These are phyloP conservation scores for Smutsia temminckii DNA, from an alignment of 2,797 vertebrate species.

Conservation along the genomic window DNA sequence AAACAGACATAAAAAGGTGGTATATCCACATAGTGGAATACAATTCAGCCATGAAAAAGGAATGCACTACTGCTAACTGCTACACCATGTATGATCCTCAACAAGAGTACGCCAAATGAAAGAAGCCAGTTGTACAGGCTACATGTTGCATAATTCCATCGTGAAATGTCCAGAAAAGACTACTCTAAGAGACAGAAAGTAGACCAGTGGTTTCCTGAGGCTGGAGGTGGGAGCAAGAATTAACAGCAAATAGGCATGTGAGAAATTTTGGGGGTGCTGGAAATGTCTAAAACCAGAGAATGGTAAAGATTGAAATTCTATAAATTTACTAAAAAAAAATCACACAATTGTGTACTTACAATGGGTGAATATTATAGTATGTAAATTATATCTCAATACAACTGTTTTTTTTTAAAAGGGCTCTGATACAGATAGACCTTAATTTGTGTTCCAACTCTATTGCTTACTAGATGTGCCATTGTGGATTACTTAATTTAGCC, in stretches of 20 bases:
- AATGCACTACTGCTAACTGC: neutral
- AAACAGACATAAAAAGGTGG: neutral
- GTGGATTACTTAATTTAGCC: neutral
- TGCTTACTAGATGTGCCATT: neutral
- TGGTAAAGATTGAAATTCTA: neutral
- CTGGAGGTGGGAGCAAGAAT: neutral
- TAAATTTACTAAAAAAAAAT: neutral
- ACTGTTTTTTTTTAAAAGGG: neutral
- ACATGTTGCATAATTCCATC: neutral
- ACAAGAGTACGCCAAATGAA: neutral
- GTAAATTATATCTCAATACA: neutral
- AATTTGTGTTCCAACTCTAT: neutral
- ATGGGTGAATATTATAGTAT: neutral
- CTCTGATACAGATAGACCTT: constrained; percentile 6
- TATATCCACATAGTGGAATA: constrained; percentile 29
- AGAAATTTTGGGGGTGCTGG: neutral
- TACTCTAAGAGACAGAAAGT: neutral
- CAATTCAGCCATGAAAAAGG: constrained; percentile 46
- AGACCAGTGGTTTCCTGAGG: neutral
- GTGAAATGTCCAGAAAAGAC: neutral
- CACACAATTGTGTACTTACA: neutral
- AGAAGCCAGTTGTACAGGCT: neutral
- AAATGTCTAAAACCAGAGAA: neutral
- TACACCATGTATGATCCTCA: neutral
- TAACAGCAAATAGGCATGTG: neutral